phyloP scores from a whole-genome alignment of 2,797 vertebrate genomes.

The Hoplostethus atlanticus region DNA sequence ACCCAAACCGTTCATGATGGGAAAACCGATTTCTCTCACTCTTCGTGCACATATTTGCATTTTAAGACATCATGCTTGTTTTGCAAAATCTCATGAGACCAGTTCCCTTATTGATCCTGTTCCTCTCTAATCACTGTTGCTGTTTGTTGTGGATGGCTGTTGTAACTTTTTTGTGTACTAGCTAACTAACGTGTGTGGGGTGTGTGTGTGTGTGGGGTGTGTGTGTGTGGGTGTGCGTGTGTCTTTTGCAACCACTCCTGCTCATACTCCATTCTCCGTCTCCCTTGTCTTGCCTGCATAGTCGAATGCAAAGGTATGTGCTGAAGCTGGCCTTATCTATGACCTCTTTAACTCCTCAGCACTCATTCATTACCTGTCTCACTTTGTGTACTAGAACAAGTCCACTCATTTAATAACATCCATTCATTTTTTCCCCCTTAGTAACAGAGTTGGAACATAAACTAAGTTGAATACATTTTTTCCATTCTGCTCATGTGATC shows the following conservation, averaged over 20 bases:
- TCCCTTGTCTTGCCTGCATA: conserved; percentile 58
- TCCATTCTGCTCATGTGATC: not conserved
- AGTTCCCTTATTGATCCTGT: not conserved
- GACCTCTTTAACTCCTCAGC: conserved; percentile 25
- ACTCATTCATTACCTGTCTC: not conserved
- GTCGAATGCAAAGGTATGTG: conserved; percentile 73
- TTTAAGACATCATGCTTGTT: too few species aligned
- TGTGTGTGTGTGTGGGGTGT: conserved; percentile 26
- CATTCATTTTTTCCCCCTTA: not conserved
- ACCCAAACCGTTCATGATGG: too few species aligned
- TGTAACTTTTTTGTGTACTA: conserved; percentile 2
- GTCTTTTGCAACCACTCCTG: conserved; percentile 51
- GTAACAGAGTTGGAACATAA: too few species aligned
- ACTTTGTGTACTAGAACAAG: not conserved
- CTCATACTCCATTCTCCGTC: conserved; percentile 55
- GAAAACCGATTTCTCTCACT: too few species aligned
- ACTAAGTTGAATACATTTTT: not conserved
- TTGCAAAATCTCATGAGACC: too few species aligned
- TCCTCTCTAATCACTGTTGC: conserved; percentile 13
- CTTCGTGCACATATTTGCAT: too few species aligned
- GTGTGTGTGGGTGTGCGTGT: conserved; percentile 40
- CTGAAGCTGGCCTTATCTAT: not conserved
- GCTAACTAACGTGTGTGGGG: conserved; percentile 33
- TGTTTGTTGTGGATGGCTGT: not conserved
- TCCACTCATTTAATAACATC: not conserved